A percentile compares a stretch with the other conserved stretches of the same genome.
phyloP scores from a whole-genome alignment of 2,797 vertebrate genomes.

The Corythornis leucogaster region DNA sequence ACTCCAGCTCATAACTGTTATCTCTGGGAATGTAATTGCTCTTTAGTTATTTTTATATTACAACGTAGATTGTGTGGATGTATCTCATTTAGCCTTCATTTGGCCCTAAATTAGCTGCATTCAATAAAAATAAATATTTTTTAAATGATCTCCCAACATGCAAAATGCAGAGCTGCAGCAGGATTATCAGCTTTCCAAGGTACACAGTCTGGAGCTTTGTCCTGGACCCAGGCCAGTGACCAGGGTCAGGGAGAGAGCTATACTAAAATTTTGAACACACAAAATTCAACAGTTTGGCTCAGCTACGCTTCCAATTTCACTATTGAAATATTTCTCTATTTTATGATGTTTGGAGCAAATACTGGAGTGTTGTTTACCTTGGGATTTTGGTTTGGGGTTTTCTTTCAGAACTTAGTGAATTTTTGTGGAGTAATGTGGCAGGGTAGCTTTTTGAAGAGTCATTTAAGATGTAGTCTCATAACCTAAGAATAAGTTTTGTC shows the following conservation, averaged over 20 bases:
- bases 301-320: neutral
- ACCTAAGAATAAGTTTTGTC: neutral
- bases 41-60: neutral
- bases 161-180: neutral
- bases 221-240: neutral
- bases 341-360: neutral
- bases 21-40: neutral
- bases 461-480: neutral
- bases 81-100: neutral
- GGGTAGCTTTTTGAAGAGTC: neutral
- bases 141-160: neutral
- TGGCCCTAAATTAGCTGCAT: neutral
- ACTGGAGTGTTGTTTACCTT: neutral
- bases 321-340: neutral
- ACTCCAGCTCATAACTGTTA: neutral
- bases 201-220: neutral
- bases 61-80: neutral
- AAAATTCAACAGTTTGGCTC: neutral
- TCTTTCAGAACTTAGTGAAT: neutral
- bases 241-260: neutral
- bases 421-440: neutral
- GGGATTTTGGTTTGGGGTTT: neutral
- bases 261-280: neutral
- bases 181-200: conserved; percentile 8
- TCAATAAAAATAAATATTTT: neutral